Conservation (phyloP, 2,888 invertebrate genomes). For the Bombylius major region DNA sequence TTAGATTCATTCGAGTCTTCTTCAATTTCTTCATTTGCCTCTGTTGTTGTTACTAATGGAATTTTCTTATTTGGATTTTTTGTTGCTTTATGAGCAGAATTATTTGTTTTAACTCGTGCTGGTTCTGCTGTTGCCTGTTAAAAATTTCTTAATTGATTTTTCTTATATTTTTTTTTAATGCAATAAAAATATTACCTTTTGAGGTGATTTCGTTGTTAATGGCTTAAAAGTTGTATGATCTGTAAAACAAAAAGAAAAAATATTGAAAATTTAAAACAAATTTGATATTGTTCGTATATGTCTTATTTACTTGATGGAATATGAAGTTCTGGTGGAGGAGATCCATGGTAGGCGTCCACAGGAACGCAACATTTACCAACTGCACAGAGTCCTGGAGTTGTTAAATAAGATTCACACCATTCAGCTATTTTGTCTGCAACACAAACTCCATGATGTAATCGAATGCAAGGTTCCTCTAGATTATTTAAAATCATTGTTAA, state of each 20-base stretch:
- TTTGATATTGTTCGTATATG: neutral
- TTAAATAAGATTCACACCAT: conserved; percentile 76
- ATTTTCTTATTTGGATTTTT: conserved; percentile 21
- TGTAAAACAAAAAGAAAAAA: too few species aligned
- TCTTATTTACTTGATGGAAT: conserved; percentile 46
- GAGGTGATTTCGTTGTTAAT: conserved; percentile 34
- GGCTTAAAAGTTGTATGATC: conserved; percentile 13
- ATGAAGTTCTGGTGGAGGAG: conserved; percentile 58
- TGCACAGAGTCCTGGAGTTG: conserved; percentile 59
- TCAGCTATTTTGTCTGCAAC: conserved; percentile 68
- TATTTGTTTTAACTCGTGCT: conserved; percentile 15
- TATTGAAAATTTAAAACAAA: neutral
- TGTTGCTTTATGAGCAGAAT: conserved; percentile 12
- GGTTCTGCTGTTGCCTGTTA: conserved; percentile 17
- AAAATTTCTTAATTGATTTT: too few species aligned
- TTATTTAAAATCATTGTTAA: neutral
- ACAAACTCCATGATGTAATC: conserved; percentile 52
- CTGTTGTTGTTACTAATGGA: conserved; percentile 10
- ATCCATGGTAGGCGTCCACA: conserved; percentile 52
- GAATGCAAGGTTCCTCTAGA: conserved; percentile 40
- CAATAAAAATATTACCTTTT: conserved; percentile 4
- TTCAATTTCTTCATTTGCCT: conserved; percentile 17
- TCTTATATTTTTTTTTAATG: neutral
- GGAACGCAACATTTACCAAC: conserved; percentile 72
- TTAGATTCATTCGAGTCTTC: conserved; percentile 18